These are phyloP conservation scores for Brachymystax lenok DNA, from an alignment of 2,797 vertebrate species.

Conservation along the genomic window DNA sequence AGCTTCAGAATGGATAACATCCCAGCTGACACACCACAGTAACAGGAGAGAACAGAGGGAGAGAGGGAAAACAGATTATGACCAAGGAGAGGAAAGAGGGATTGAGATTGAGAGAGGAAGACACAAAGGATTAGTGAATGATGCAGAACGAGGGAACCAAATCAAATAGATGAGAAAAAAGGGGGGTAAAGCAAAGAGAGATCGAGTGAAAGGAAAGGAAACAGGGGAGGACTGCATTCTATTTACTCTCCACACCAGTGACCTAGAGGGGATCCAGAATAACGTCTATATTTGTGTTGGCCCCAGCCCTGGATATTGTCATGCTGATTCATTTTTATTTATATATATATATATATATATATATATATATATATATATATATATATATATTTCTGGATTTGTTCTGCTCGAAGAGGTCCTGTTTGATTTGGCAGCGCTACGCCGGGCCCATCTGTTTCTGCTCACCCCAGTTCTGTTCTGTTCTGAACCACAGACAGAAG, in stretches of 20 bases:
- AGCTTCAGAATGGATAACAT: conserved; percentile 31
- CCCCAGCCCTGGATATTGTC: conserved; percentile 45
- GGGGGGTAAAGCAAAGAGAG: neutral
- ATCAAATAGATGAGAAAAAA: neutral
- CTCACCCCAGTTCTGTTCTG: conserved; percentile 50
- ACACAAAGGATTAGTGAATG: neutral
- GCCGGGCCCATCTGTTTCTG: conserved; percentile 66
- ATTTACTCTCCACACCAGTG: conserved; percentile 34
- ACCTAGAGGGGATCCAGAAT: conserved; percentile 36
- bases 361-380: no score
- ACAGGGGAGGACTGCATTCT: conserved; percentile 21
- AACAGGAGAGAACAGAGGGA: neutral
- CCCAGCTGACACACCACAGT: conserved; percentile 21
- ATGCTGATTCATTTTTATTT: conserved; percentile 66
- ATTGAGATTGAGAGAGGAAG: neutral
- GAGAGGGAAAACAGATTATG: conserved; percentile 18
- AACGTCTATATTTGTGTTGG: conserved; percentile 58
- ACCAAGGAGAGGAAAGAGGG: neutral
- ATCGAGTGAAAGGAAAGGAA: neutral
- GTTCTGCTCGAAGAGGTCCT: conserved; percentile 53
- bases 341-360: no score
- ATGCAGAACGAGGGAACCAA: neutral
- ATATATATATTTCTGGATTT: conserved; percentile 61
- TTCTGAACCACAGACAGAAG: conserved; percentile 14
- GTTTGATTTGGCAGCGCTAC: conserved; percentile 57